Evolutionary conservation across 2,888 invertebrate genomes (phyloP).

Genomic region (Blastobasis lacticolella): DNA sequence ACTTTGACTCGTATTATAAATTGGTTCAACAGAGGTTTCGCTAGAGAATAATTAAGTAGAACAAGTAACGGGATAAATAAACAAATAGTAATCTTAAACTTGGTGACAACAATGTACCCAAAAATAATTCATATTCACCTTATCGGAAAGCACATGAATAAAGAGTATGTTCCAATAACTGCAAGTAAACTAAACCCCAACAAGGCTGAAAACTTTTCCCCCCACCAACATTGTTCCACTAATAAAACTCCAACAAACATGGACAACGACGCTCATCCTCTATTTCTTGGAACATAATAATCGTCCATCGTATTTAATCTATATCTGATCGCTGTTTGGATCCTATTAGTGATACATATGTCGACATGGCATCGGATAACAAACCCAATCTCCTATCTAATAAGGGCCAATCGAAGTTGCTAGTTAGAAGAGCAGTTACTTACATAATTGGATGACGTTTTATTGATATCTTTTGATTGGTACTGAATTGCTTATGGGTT

Average conservation of each 20-base stretch:
- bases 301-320: constrained; percentile 3
- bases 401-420: not conserved
- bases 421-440: not conserved
- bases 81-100: too few species aligned
- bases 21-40: too few species aligned
- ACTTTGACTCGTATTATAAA: too few species aligned
- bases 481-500: not conserved
- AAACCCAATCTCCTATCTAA: not conserved
- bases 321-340: not conserved
- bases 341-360: not conserved
- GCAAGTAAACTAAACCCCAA: not conserved
- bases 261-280: too few species aligned
- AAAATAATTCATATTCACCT: too few species aligned
- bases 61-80: too few species aligned
- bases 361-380: constrained; percentile 2
- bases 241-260: too few species aligned
- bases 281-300: not conserved
- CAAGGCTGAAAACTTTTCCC: not conserved
- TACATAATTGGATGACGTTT: constrained; percentile 1
- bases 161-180: not conserved
- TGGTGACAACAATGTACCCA: too few species aligned
- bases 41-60: too few species aligned
- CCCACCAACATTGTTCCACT: too few species aligned
- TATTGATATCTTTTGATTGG: constrained; percentile 5
- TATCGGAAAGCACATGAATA: constrained; percentile 1